phyloP scores from a whole-genome alignment of 2,797 vertebrate species.

The Acanthurus leucopareius region DNA sequence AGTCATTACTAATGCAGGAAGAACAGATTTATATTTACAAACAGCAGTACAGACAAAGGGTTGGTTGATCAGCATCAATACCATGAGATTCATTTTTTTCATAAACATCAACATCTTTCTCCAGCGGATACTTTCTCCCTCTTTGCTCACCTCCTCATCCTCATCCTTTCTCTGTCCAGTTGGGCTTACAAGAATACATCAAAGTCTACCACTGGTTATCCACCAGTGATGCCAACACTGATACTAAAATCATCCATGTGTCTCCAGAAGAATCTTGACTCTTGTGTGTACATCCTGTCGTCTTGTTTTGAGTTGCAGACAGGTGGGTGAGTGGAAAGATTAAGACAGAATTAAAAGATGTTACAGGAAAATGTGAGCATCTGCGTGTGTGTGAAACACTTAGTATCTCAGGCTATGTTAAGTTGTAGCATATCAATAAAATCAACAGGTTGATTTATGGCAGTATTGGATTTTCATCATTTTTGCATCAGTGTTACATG shows the following conservation, averaged over 20 bases:
- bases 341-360: too few species aligned
- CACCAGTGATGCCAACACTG: not conserved
- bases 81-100: not conserved
- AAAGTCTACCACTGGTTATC: not conserved
- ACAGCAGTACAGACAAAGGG: conserved; percentile 41
- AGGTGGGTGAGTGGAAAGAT: not conserved
- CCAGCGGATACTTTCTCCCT: not conserved
- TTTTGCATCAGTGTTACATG: not conserved
- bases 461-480: not conserved
- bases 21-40: conserved; percentile 10
- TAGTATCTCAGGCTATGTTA: not conserved
- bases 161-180: conserved; percentile 2
- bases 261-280: not conserved
- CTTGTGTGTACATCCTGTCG: not conserved
- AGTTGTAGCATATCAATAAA: not conserved
- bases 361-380: not conserved
- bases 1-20: not conserved
- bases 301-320: not conserved
- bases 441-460: not conserved
- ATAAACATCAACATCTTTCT: not conserved
- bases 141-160: not conserved
- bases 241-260: not conserved
- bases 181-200: not conserved
- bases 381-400: not conserved
- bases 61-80: conserved; percentile 4